Conservation (phyloP, 2,888 invertebrate species). For the Barypeithes pellucidus region DNA sequence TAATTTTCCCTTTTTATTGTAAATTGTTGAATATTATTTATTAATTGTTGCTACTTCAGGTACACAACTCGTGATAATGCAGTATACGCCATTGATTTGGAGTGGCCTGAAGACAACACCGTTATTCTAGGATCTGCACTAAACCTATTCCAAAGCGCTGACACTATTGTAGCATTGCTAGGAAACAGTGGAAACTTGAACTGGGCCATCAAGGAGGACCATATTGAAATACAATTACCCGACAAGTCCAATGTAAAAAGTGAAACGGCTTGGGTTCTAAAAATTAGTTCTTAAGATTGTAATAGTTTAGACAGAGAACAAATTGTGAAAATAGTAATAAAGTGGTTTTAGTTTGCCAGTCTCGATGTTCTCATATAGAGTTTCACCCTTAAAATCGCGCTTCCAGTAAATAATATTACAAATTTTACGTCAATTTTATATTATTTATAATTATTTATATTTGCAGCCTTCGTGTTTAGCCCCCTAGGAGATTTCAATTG, state of each 20-base stretch:
- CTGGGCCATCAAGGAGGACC: slow-evolving; percentile 60
- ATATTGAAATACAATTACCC: slow-evolving; percentile 66
- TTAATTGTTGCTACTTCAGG: slow-evolving; percentile 21
- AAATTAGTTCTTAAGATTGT: slow-evolving; percentile 43
- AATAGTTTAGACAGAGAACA: too few relatives aligned
- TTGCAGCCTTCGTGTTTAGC: too few relatives aligned
- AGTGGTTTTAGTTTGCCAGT: too few relatives aligned
- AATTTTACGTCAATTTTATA: too few relatives aligned
- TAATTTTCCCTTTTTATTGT: too few relatives aligned
- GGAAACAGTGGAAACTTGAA: slow-evolving; percentile 69
- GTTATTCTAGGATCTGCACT: slow-evolving; percentile 70
- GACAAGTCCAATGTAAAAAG: slow-evolving; percentile 69
- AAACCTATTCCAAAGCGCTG: slow-evolving; percentile 56
- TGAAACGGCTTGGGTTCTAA: slow-evolving; percentile 72
- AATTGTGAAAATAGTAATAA: too few relatives aligned
- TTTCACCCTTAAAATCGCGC: too few relatives aligned
- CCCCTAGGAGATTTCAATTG: too few relatives aligned
- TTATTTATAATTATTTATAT: too few relatives aligned
- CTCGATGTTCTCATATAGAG: too few relatives aligned
- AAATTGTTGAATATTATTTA: too few relatives aligned
- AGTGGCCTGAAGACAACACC: slow-evolving; percentile 78
- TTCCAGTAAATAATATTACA: too few relatives aligned
- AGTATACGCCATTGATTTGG: slow-evolving; percentile 1
- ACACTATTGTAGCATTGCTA: slow-evolving; percentile 71
- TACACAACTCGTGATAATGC: slow-evolving; percentile 58